Evolutionary conservation across 2,888 invertebrate species (phyloP), one percentile per base, ranked within the genome.

Genomic region (Gortyna flavago): DNA sequence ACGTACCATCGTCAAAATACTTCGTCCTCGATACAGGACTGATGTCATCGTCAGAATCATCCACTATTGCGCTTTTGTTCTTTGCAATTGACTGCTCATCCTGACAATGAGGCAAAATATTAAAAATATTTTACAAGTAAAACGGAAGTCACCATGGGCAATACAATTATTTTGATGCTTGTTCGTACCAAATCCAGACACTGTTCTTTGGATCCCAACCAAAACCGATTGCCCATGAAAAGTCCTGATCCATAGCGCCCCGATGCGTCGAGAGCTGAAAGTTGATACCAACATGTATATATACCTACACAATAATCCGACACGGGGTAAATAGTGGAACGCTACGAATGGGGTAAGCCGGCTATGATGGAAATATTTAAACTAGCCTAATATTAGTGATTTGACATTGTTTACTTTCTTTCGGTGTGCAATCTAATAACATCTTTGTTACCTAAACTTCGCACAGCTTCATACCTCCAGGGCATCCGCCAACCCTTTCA

Each of bases 191-290:
- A 88, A 51, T 89, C 85, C 41, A 93, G 87, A 81, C 97, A 97
- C 81, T 95, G 93, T 35, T 93, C 89, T 78, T 95, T 96, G 11
- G 96, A 97, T 61, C 97, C 97, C 69, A 97, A 92, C 97, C 97
- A 97, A 84, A 92, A 94, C 1, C 94, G 92, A 69, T 93, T 93
- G n/a, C 97, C 97, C 65, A 92, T 91, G 85, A 95, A 94, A n/a
- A 96, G 85, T 0, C 95, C 95, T 0, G 95, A 92, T 41, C 93
- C 92, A 86, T 96, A 96, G 25, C 96, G 95, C 0, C 97, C 97
- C 1, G 96, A 94, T 7, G 97, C 95, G 77, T 97, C 97, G 21
- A 95, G 92, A 67, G 92, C 97, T 97, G 90, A 54, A 92, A 81
- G n/a, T 8, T 11, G 6, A 62, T 25, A 35, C 0, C 35, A 11